Conservation (phyloP, 2,113 vertebrate genomes). For the Scopus umbretta region DNA sequence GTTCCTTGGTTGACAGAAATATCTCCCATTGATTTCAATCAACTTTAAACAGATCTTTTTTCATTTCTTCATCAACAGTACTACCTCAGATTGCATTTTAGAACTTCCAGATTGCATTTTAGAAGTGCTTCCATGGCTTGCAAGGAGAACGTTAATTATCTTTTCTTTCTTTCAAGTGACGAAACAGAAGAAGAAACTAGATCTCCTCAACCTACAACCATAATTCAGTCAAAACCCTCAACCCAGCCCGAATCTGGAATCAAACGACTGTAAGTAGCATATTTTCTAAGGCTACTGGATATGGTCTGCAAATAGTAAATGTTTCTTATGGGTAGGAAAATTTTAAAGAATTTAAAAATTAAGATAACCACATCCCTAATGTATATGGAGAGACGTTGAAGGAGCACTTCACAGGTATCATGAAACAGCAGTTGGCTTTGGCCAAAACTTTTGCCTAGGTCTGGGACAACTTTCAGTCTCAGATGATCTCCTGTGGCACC, state of each 20-base stretch:
- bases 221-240: slow-evolving; percentile 66
- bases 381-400: background rate
- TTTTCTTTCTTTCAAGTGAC: slow-evolving; percentile 74
- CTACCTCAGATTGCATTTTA: background rate
- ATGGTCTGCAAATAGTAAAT: background rate
- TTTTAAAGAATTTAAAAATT: background rate
- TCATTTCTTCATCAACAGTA: background rate
- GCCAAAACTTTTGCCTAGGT: background rate
- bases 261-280: slow-evolving; percentile 84
- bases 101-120: background rate
- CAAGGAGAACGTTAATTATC: background rate
- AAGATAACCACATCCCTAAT: background rate
- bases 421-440: background rate
- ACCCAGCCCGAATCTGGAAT: slow-evolving; percentile 89
- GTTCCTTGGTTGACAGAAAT: background rate
- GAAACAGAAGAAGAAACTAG: slow-evolving; percentile 85
- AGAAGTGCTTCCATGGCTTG: background rate
- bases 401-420: background rate
- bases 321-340: background rate
- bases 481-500: background rate
- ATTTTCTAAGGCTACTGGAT: background rate
- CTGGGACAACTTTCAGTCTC: background rate
- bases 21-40: background rate
- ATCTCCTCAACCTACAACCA: slow-evolving; percentile 68
- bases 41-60: background rate